phyloP scores from a whole-genome alignment of 1,140 invertebrate species.

The Tribolium madens region DNA sequence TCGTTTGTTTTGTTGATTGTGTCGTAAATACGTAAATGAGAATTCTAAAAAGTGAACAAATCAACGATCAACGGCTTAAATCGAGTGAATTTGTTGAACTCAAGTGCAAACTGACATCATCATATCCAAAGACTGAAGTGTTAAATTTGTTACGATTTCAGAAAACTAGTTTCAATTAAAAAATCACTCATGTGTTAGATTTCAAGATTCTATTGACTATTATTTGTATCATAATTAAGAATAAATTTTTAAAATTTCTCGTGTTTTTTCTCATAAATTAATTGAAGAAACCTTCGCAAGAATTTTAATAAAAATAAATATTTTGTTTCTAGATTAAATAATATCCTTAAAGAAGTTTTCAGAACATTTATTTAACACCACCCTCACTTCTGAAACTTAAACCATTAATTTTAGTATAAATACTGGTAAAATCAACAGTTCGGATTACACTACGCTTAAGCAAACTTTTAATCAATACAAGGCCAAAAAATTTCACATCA shows the following conservation, averaged over 20 bases:
- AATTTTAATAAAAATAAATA: slow-evolving; percentile 18
- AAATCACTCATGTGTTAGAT: slow-evolving; percentile 30
- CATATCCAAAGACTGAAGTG: slow-evolving; percentile 52
- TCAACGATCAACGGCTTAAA: slow-evolving; percentile 19
- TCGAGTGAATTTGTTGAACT: slow-evolving; percentile 14
- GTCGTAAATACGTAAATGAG: slow-evolving; percentile 28
- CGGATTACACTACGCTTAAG: slow-evolving; percentile 4
- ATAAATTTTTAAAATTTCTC: slow-evolving; percentile 12
- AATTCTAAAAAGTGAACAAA: slow-evolving; percentile 16
- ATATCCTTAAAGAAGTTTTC: slow-evolving; percentile 16
- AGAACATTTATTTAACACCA: slow-evolving; percentile 22
- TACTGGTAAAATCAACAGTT: slow-evolving; percentile 9
- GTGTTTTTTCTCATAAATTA: background rate
- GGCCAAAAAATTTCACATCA: background rate
- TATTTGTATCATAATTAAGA: background rate
- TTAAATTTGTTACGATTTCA: slow-evolving; percentile 43
- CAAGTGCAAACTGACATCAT: slow-evolving; percentile 35
- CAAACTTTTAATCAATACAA: slow-evolving; percentile 2
- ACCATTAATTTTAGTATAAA: slow-evolving; percentile 13
- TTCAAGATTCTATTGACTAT: slow-evolving; percentile 18
- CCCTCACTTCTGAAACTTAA: slow-evolving; percentile 25
- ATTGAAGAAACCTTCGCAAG: background rate
- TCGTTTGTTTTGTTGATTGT: background rate
- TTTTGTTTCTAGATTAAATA: slow-evolving; percentile 3
- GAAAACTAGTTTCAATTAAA: slow-evolving; percentile 37